Base-by-base conservation (phyloP, 1,140 invertebrate species). In the Psix sp. region DNA sequence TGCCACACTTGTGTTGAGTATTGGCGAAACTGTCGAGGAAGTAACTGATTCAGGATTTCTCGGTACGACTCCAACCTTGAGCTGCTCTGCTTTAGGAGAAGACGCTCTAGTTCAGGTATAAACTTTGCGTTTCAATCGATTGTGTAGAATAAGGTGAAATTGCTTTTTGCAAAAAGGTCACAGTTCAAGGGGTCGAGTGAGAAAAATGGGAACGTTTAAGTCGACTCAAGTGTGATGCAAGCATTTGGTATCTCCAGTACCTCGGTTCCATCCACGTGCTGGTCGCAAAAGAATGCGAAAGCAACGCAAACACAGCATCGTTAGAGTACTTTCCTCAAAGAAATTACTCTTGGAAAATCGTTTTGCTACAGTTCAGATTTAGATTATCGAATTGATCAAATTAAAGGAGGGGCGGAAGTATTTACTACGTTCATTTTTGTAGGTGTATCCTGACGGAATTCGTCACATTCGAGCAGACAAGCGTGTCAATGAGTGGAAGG, bases 21-120 rank as follows among this genome's bases (percentile, higher is more conserved):
- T 99, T 85, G 98, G 98, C 71, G 98, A 99, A 87, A 99, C 98
- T 67, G 98, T 99, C 21, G 98, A 99, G 88, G 98, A 99, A 94
- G 98, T 99, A 0, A 98, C 98, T 4, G 98, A 99, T 88, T 99
- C 98, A 43, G 98, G 98, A 21, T 99, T 99, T 84, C 89, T 99
- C 43, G 98, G 98, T 60, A 99, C 98, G 1, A 99, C 98, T 0
- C 98, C 97, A 0, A 99, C 98, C 0, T 87, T 99, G 0, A 96
- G 95, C 45, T 99, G 98, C 88, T 97, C 96, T 20, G 94, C 98
- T 14, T 90, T 99, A 18, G 98, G 98, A 56, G 97, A 98, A 82
- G 97, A 99, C 89, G 97, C 97, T 3, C 88, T 99, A 18, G 96
- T 99, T 0, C 98, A 99, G 91, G 94, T 96, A 82, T 71, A 24